These are phyloP conservation scores for Chrysolina americana DNA, from an alignment of 2,888 invertebrate species.

Conservation along the genomic window DNA sequence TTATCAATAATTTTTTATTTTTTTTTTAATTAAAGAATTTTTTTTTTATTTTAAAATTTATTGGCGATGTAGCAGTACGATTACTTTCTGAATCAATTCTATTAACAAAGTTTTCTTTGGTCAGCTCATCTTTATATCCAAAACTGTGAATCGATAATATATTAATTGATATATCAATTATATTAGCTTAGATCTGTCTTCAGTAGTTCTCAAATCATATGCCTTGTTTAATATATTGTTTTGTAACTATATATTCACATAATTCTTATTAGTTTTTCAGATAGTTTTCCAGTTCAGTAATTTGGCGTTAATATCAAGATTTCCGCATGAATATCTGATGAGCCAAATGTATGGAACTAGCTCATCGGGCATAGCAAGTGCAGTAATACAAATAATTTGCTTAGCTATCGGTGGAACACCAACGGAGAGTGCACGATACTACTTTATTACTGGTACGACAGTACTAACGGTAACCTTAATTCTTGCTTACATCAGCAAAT, in stretches of 20 bases:
- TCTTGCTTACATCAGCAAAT: slow-evolving; percentile 30
- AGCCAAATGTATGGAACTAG: slow-evolving; percentile 44
- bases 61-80: too few species aligned
- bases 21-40: too few species aligned
- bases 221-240: too few species aligned
- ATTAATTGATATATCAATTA: too few species aligned
- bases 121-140: too few species aligned
- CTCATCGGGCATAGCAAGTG: slow-evolving; percentile 38
- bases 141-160: too few species aligned
- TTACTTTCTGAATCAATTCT: too few species aligned
- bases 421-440: slow-evolving; percentile 47
- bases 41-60: too few species aligned
- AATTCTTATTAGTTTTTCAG: neutral
- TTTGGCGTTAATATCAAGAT: slow-evolving; percentile 37
- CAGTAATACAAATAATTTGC: slow-evolving; percentile 44
- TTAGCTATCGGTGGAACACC: slow-evolving; percentile 45
- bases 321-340: slow-evolving; percentile 43
- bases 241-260: neutral
- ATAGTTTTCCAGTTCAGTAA: slow-evolving; percentile 10
- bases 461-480: slow-evolving; percentile 37
- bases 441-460: slow-evolving; percentile 46
- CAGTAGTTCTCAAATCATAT: too few species aligned
- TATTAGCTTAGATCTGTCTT: too few species aligned
- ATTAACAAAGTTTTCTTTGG: too few species aligned
- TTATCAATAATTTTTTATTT: too few species aligned